Percentiles rank a stretch among this genome's conserved stretches.
These are phyloP conservation scores for Ianthella basta DNA, from an alignment of 37 sponge, comb jelly and placozoan genomes.

Conservation along the genomic window DNA sequence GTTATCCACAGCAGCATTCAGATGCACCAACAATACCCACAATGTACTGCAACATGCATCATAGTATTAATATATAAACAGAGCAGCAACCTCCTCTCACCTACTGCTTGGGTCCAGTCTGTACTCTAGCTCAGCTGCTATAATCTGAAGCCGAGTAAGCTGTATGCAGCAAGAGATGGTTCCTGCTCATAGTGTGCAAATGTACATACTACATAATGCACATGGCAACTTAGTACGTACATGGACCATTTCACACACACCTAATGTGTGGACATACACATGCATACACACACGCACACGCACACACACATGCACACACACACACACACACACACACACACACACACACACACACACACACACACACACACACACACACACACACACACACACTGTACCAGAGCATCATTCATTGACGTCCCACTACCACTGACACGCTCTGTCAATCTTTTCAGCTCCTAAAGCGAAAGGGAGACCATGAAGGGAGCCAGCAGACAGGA, in stretches of 20 bases:
- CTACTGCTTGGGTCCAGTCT: not conserved
- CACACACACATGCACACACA: constrained; percentile 22
- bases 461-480: too few relatives aligned
- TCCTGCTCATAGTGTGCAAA: too few relatives aligned
- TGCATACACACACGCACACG: not conserved
- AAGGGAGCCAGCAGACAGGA: too few relatives aligned
- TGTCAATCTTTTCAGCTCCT: constrained; percentile 13
- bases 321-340: constrained; percentile 20
- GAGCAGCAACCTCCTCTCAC: too few relatives aligned
- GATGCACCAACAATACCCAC: too few relatives aligned
- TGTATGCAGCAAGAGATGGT: not conserved
- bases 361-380: constrained; percentile 17
- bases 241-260: too few relatives aligned
- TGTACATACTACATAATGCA: too few relatives aligned
- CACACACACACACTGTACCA: constrained; percentile 22
- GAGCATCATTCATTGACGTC: constrained; percentile 1
- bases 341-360: constrained; percentile 16
- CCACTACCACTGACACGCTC: constrained; percentile 19
- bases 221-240: too few relatives aligned
- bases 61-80: too few relatives aligned
- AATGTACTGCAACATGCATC: too few relatives aligned
- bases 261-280: not conserved
- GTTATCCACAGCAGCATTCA: too few relatives aligned
- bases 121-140: constrained; percentile 16
- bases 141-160: constrained; percentile 14